Evolutionary conservation across 2,888 invertebrate species (phyloP).

Genomic region (Rhingia rostrata): DNA sequence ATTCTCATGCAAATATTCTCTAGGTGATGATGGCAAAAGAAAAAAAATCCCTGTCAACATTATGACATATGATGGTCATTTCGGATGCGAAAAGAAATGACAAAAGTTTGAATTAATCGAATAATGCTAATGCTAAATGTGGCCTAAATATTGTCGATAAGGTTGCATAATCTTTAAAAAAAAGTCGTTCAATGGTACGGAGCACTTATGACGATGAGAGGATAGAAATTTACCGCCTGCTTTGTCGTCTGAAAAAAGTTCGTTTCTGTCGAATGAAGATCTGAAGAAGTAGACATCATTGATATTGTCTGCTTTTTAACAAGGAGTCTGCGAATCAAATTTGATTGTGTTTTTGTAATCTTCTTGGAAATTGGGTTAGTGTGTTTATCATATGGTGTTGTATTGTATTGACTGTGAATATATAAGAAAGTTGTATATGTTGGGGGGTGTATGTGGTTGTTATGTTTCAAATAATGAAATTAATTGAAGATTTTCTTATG

Average conservation of each 20-base stretch:
- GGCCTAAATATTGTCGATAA: constrained; percentile 8
- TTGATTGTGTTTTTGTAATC: constrained; percentile 28
- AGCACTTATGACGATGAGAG: not conserved
- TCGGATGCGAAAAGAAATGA: not conserved
- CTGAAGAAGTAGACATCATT: not conserved
- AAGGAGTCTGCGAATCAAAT: constrained; percentile 13
- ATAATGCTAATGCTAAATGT: constrained; percentile 27
- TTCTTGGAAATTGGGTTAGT: constrained; percentile 39
- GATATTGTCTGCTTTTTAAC: not conserved
- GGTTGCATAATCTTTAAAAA: constrained; percentile 40
- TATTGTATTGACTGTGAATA: too few species aligned
- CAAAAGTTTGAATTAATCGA: constrained; percentile 1
- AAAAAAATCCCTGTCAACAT: constrained; percentile 27
- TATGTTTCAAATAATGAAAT: too few species aligned
- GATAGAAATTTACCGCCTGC: constrained; percentile 18
- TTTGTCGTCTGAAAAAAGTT: constrained; percentile 19
- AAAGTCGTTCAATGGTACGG: constrained; percentile 7
- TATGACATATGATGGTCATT: constrained; percentile 22
- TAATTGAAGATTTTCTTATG: too few species aligned
- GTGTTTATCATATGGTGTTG: not conserved
- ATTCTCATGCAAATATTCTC: constrained; percentile 23
- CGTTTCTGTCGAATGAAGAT: not conserved
- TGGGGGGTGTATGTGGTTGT: too few species aligned
- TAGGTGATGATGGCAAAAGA: constrained; percentile 1
- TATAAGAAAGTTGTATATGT: too few species aligned